Evolutionary conservation across 2,113 vertebrate genomes (phyloP).

Genomic region (Lamprotornis superbus): DNA sequence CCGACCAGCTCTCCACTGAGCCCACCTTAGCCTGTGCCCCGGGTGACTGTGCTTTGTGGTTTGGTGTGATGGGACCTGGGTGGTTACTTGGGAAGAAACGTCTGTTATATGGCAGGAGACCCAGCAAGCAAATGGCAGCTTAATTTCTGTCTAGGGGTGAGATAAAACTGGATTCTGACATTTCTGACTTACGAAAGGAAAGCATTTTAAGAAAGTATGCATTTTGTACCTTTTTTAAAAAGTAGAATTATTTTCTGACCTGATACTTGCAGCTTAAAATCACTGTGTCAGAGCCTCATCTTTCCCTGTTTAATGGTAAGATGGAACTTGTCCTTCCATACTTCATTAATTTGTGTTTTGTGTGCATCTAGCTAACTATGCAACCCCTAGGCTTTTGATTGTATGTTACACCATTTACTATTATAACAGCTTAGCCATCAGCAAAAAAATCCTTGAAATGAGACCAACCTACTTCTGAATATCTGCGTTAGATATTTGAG

Average conservation of each 20-base stretch:
- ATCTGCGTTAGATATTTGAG: background rate
- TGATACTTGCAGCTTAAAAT: background rate
- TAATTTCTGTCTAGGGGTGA: background rate
- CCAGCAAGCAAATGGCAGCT: background rate
- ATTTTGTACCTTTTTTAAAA: background rate
- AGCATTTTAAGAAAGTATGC: background rate
- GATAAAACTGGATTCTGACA: background rate
- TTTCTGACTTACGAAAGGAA: background rate
- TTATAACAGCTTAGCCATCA: conserved; percentile 17
- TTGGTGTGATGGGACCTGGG: rapidly evolving
- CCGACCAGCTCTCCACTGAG: rapidly evolving
- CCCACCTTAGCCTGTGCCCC: background rate
- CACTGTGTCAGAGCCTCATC: background rate
- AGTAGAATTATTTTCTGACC: background rate
- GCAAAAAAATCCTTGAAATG: conserved; percentile 9
- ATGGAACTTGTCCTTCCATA: conserved; percentile 10
- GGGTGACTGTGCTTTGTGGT: background rate
- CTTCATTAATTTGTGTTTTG: conserved; percentile 20
- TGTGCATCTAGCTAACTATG: background rate
- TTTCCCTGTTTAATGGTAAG: background rate
- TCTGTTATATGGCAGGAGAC: background rate
- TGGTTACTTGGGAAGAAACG: background rate
- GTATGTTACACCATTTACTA: background rate
- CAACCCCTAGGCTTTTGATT: conserved; percentile 26
- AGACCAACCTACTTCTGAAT: background rate